Evolutionary conservation across 30 jellyfish, hydroid and myxozoan species (phyloP).

Genomic region (Pelagia noctiluca): DNA sequence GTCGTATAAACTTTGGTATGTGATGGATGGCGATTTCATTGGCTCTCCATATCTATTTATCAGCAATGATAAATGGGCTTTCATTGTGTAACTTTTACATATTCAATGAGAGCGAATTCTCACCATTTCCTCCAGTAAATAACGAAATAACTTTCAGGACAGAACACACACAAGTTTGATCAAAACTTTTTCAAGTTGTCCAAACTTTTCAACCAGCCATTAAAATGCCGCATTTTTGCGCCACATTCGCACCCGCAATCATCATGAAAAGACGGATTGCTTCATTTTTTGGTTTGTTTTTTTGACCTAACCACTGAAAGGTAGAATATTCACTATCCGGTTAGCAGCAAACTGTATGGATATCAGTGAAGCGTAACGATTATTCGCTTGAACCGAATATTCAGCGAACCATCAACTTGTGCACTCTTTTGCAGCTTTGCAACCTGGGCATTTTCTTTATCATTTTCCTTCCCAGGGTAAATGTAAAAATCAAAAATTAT

Average conservation of each 20-base stretch:
- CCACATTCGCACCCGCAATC: not conserved
- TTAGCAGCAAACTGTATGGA: no score
- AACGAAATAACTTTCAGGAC: not conserved
- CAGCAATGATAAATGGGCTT: conserved; percentile 22
- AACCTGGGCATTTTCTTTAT: no score
- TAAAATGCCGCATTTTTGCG: not conserved
- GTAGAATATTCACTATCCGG: no score
- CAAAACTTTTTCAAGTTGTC: not conserved
- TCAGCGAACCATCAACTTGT: no score
- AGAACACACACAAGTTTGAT: conserved; percentile 5
- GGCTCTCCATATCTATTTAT: conserved; percentile 51
- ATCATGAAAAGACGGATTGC: conserved; percentile 25
- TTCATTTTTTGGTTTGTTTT: no score
- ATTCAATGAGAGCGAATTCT: conserved; percentile 40
- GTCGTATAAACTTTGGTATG: conserved; percentile 53
- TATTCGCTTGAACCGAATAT: no score
- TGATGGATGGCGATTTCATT: conserved; percentile 34
- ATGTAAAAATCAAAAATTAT: no score
- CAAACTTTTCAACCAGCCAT: conserved; percentile 30
- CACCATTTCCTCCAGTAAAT: not conserved
- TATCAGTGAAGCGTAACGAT: no score
- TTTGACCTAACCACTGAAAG: no score
- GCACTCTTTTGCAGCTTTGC: no score
- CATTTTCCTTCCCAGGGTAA: no score
- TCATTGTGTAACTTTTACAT: conserved; percentile 25